Percentiles rank a stretch among this genome's conserved stretches.
phyloP scores from a whole-genome alignment of 2,113 vertebrate species.

The Spizaetus ornatus region DNA sequence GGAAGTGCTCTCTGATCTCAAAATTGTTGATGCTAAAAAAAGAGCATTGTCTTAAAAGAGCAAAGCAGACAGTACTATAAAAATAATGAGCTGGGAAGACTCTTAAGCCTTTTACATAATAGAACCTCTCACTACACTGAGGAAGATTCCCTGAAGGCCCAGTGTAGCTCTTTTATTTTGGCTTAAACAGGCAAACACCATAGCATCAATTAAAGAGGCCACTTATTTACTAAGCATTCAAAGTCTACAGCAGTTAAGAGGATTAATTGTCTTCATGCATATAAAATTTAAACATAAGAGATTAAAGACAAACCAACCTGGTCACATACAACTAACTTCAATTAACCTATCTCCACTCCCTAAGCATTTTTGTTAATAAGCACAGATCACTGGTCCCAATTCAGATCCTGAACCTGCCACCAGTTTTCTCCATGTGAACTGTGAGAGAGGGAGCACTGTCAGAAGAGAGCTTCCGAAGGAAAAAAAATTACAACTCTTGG shows the following conservation, averaged over 20 bases:
- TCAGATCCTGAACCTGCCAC: not conserved
- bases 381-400: constrained; percentile 18
- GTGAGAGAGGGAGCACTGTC: not conserved
- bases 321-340: constrained; percentile 65
- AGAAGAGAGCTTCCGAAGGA: not conserved
- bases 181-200: constrained; percentile 46
- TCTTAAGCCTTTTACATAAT: constrained; percentile 38
- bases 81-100: constrained; percentile 48
- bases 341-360: constrained; percentile 53
- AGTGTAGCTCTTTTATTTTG: constrained; percentile 30
- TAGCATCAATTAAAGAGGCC: constrained; percentile 46
- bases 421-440: not conserved
- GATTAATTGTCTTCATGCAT: constrained; percentile 66
- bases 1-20: constrained; percentile 57
- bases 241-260: constrained; percentile 62
- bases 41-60: constrained; percentile 49
- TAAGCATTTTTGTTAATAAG: constrained; percentile 52
- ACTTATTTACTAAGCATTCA: constrained; percentile 60
- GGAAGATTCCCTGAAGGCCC: constrained; percentile 36
- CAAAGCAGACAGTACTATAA: constrained; percentile 38
- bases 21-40: constrained; percentile 51
- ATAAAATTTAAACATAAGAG: constrained; percentile 66
- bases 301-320: constrained; percentile 68
- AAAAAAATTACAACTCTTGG: not conserved
- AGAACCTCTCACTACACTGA: constrained; percentile 3